Evolutionary conservation across 2,797 vertebrate genomes (phyloP).

Genomic region (Sebastes vulpes): DNA sequence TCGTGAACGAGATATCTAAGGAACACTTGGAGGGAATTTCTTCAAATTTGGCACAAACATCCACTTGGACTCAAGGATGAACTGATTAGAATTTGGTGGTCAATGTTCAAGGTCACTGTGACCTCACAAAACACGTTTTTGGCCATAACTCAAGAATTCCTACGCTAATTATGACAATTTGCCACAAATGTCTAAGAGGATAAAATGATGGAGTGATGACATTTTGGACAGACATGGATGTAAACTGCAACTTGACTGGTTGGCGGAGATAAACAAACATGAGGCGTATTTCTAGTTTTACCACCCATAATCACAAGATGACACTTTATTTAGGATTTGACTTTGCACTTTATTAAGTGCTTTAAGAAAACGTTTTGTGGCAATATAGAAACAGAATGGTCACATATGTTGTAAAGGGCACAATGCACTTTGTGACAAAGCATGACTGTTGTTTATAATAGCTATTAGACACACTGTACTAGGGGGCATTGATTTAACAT

Average conservation of each 20-base stretch:
- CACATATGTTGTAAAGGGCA: not conserved
- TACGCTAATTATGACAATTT: too few relatives aligned
- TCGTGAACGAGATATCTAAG: too few relatives aligned
- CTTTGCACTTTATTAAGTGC: not conserved
- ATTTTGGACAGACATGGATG: not conserved
- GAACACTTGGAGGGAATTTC: too few relatives aligned
- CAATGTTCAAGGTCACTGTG: accelerated
- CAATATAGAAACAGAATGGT: not conserved
- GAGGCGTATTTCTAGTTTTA: not conserved
- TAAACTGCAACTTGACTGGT: not conserved
- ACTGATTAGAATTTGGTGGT: too few relatives aligned
- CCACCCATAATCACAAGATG: not conserved
- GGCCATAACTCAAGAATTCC: too few relatives aligned
- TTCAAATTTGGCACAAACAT: too few relatives aligned
- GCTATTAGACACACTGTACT: not conserved
- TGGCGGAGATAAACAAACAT: accelerated
- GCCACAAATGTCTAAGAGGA: too few relatives aligned
- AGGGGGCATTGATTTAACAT: not conserved
- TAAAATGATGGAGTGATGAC: too few relatives aligned
- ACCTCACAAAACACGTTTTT: not conserved
- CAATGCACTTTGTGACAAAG: not conserved
- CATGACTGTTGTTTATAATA: not conserved
- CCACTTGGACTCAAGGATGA: too few relatives aligned
- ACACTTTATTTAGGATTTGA: not conserved
- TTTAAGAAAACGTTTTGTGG: not conserved